These are phyloP conservation scores for Teleiodes luculella DNA, from an alignment of 2,888 invertebrate genomes.

Conservation along the genomic window DNA sequence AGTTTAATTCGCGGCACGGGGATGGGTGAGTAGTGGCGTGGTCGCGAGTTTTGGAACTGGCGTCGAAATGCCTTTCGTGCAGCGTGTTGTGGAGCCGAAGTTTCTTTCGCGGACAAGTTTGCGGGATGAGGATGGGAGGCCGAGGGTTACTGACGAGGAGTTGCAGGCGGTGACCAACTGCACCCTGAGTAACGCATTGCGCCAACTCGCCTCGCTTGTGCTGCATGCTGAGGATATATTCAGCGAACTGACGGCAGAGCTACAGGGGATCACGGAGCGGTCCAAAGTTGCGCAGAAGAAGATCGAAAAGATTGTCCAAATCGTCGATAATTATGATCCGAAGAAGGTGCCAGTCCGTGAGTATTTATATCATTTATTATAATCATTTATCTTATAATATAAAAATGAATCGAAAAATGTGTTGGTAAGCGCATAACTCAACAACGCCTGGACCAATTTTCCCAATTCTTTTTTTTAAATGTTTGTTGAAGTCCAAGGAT, in stretches of 20 bases:
- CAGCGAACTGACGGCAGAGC: conserved; percentile 86
- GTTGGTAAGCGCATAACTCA: no score
- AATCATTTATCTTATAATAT: no score
- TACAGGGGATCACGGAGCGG: conserved; percentile 85
- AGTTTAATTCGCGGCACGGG: conserved; percentile 65
- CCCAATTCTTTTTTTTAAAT: no score
- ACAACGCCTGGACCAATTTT: no score
- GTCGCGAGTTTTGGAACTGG: conserved; percentile 38
- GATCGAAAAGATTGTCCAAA: conserved; percentile 83
- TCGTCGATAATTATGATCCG: conserved; percentile 87
- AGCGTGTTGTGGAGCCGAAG: conserved; percentile 89
- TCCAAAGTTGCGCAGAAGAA: conserved; percentile 84
- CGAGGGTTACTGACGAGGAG: conserved; percentile 84
- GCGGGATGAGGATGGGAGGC: conserved; percentile 78
- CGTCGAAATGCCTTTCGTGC: conserved; percentile 90
- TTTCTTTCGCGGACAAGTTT: conserved; percentile 84
- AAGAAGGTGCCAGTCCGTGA: conserved; percentile 96
- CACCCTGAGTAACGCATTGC: conserved; percentile 89
- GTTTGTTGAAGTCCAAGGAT: no score
- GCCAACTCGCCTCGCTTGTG: conserved; percentile 91
- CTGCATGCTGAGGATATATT: conserved; percentile 92
- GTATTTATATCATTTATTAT: no score
- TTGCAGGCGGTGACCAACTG: conserved; percentile 92
- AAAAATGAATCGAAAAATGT: no score
- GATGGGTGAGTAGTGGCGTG: conserved; percentile 65